A percentile compares a stretch with the other conserved stretches of the same genome.
These are phyloP conservation scores for Tonatia bakeri DNA, from an alignment of 2,113 vertebrate species.

Conservation along the genomic window DNA sequence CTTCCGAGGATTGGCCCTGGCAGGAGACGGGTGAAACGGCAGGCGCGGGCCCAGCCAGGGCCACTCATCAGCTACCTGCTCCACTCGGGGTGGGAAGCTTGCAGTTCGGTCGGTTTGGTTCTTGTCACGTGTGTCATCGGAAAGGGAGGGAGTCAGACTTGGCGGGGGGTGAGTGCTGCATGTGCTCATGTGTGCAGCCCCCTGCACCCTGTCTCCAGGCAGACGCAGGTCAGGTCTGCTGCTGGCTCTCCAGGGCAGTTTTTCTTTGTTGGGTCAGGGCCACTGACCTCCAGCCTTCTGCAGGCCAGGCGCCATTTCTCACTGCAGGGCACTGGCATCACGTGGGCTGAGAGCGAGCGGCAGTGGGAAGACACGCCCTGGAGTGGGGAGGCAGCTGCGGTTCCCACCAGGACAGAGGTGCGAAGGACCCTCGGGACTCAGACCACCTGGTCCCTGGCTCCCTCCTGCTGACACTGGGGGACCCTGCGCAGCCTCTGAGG, in stretches of 20 bases:
- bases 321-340: not conserved
- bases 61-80: rapidly evolving
- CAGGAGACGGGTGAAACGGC: not conserved
- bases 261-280: not conserved
- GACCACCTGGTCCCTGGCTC: too few relatives aligned
- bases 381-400: not conserved
- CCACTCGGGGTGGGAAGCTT: rapidly evolving
- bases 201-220: rapidly evolving
- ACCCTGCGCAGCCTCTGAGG: rapidly evolving
- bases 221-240: rapidly evolving
- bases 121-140: too few relatives aligned
- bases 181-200: rapidly evolving
- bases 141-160: not conserved
- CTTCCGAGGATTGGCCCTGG: not conserved
- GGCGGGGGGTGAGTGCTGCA: not conserved
- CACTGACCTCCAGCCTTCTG: not conserved
- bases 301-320: not conserved
- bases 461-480: rapidly evolving
- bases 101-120: not conserved
- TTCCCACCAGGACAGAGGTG: not conserved
- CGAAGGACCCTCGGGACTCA: not conserved
- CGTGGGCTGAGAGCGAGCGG: not conserved
- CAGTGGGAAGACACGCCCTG: rapidly evolving
- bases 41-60: not conserved
- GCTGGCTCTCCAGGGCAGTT: not conserved